These are phyloP conservation scores for Yasuhikotakia modesta DNA, from an alignment of 2,797 vertebrate genomes.

Conservation along the genomic window DNA sequence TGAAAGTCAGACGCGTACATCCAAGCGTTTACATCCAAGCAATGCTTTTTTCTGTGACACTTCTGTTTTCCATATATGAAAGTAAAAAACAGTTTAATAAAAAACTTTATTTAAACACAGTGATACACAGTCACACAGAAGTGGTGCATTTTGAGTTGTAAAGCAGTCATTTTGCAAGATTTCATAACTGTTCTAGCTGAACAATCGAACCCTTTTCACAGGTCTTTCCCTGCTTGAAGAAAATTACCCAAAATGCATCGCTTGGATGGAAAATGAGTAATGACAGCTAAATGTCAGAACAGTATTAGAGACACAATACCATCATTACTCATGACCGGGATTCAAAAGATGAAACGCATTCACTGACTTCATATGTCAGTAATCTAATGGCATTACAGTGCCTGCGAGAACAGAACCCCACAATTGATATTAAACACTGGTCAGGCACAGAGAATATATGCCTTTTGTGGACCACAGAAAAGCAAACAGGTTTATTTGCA, in stretches of 20 bases:
- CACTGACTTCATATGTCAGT: constrained; percentile 16
- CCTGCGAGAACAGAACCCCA: not conserved
- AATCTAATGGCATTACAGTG: constrained; percentile 21
- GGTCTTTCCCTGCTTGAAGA: constrained; percentile 6
- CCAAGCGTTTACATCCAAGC: not conserved
- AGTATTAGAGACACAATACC: constrained; percentile 33
- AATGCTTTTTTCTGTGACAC: constrained; percentile 9
- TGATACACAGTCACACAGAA: not conserved
- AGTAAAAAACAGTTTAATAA: not conserved
- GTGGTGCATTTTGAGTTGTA: not conserved
- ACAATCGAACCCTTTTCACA: constrained; percentile 20
- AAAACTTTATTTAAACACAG: not conserved
- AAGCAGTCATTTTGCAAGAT: not conserved
- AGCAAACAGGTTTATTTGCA: too few species aligned
- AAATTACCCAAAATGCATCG: constrained; percentile 20
- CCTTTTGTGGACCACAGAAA: not conserved
- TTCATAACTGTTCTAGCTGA: constrained; percentile 3
- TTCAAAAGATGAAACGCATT: constrained; percentile 6
- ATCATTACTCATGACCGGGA: constrained; percentile 32
- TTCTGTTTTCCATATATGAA: not conserved
- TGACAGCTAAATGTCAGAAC: constrained; percentile 34
- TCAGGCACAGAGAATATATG: not conserved
- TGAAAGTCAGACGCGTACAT: constrained; percentile 9
- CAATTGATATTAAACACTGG: not conserved
- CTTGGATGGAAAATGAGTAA: constrained; percentile 7